Evolutionary conservation across 2,888 invertebrate species (phyloP).

Genomic region (Dusona sp.): DNA sequence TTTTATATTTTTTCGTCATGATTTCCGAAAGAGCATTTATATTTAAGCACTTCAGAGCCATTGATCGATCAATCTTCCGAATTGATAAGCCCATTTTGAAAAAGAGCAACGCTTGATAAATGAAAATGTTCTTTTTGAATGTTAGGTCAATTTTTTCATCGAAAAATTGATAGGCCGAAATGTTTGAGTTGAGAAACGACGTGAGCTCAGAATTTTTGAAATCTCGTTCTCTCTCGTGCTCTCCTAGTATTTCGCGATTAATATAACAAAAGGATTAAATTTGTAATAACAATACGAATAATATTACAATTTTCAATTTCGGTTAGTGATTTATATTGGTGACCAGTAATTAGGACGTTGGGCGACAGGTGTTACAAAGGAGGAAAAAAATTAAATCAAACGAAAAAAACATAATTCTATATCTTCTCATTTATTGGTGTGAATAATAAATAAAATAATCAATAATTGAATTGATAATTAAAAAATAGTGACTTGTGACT

Average conservation of each 20-base stretch:
- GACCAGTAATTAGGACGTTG: constrained; percentile 2
- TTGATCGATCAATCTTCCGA: constrained; percentile 37
- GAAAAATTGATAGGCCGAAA: constrained; percentile 63
- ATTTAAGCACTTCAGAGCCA: constrained; percentile 16
- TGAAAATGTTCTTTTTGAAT: no score
- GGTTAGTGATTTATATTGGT: constrained; percentile 78
- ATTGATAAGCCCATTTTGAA: constrained; percentile 5
- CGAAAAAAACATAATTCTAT: constrained; percentile 68
- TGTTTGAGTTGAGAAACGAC: constrained; percentile 47
- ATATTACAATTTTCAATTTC: constrained; percentile 50
- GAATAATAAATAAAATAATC: constrained; percentile 84
- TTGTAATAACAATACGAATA: background rate
- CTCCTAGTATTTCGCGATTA: constrained; percentile 11
- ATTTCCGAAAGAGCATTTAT: constrained; percentile 60
- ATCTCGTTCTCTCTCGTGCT: constrained; percentile 47
- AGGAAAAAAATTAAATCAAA: constrained; percentile 4
- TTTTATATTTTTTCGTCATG: constrained; percentile 36
- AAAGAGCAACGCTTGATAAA: background rate
- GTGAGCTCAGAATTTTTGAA: constrained; percentile 33
- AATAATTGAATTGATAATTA: constrained; percentile 81
- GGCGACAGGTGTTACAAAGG: constrained; percentile 35
- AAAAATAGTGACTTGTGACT: constrained; percentile 85
- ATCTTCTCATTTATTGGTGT: constrained; percentile 73
- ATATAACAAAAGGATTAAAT: constrained; percentile 37
- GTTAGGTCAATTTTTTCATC: constrained; percentile 24